phyloP scores from a whole-genome alignment of 1,140 invertebrate species.

The Drosophila tristis region DNA sequence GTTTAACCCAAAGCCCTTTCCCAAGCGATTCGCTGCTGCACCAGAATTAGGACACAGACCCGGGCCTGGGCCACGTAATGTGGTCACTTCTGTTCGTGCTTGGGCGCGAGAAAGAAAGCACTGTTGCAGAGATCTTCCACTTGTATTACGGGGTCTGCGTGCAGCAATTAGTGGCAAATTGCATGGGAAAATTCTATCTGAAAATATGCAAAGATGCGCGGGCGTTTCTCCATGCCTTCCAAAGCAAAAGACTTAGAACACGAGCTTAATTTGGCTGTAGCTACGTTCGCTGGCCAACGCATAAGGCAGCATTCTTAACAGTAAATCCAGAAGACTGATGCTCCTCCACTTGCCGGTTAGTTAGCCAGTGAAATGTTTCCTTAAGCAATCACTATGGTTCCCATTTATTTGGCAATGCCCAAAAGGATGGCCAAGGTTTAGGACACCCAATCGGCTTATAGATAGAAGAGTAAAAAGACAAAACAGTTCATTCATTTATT shows the following conservation, averaged over 20 bases:
- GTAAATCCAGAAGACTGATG: constrained; percentile 42
- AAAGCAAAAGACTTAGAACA: constrained; percentile 70
- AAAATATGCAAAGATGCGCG: constrained; percentile 69
- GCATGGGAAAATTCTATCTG: constrained; percentile 77
- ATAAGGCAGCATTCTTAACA: constrained; percentile 63
- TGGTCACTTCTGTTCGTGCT: constrained; percentile 53
- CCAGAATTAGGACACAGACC: constrained; percentile 31
- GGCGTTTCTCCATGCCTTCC: constrained; percentile 47
- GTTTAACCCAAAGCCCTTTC: constrained; percentile 33
- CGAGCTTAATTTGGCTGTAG: constrained; percentile 49
- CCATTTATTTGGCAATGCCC: constrained; percentile 56
- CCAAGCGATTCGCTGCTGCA: constrained; percentile 28
- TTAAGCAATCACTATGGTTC: constrained; percentile 81
- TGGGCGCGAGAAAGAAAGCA: constrained; percentile 67
- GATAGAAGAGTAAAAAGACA: not conserved
- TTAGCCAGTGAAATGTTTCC: constrained; percentile 66
- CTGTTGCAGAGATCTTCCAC: constrained; percentile 17
- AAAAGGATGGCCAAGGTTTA: constrained; percentile 18
- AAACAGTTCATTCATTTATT: no score
- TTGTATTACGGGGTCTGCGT: constrained; percentile 55
- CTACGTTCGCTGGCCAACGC: constrained; percentile 31
- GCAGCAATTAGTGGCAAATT: constrained; percentile 79
- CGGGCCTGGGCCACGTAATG: constrained; percentile 44
- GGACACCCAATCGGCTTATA: constrained; percentile 14
- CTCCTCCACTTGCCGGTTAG: constrained; percentile 40